Evolutionary conservation across 2,113 vertebrate species (phyloP).

Genomic region (Brachyhypopomus gauderio): DNA sequence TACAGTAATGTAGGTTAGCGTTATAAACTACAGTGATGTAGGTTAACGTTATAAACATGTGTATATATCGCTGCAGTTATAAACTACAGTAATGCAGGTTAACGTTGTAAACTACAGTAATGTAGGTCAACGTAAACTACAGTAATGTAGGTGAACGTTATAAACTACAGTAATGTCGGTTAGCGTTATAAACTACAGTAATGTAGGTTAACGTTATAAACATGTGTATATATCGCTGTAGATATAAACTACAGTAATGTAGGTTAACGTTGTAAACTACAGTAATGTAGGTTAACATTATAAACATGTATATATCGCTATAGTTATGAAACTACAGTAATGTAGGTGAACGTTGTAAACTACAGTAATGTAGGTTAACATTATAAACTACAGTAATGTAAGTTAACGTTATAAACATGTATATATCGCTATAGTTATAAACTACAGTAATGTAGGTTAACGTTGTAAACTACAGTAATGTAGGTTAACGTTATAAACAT

Average conservation of each 20-base stretch:
- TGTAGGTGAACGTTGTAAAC: no score
- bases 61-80: no score
- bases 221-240: background rate
- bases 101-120: slow-evolving; percentile 12
- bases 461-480: no score
- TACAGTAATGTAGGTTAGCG: no score
- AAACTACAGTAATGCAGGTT: no score
- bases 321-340: background rate
- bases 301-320: background rate
- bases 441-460: no score
- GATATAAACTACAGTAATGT: no score
- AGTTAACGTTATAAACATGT: background rate
- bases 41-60: background rate
- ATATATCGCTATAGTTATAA: slow-evolving; percentile 2
- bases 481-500: slow-evolving; percentile 1
- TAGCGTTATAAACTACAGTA: no score
- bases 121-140: no score
- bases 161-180: no score
- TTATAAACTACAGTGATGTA: no score
- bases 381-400: background rate
- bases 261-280: background rate
- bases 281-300: background rate
- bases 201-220: background rate
- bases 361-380: slow-evolving; percentile 3
- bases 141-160: background rate